A percentile compares a stretch with the other conserved stretches of the same genome.
phyloP scores from a whole-genome alignment of 2,888 invertebrate species.

The Zaprionus lineosus region DNA sequence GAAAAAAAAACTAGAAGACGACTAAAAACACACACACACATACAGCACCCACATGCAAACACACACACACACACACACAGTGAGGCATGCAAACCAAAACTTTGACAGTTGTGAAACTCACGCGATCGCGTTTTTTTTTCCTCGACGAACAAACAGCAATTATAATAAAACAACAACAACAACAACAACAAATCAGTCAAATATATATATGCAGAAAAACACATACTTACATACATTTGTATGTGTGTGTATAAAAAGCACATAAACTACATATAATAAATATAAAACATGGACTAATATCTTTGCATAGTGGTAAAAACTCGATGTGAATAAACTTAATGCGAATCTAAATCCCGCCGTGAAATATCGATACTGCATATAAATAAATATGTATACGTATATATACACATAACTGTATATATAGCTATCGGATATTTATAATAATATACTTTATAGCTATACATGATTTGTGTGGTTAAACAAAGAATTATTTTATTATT shows the following conservation, averaged over 20 bases:
- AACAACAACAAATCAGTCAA: conserved; percentile 19
- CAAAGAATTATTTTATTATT: no score
- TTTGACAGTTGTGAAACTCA: conserved; percentile 51
- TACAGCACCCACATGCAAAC: conserved; percentile 5
- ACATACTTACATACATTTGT: conserved; percentile 22
- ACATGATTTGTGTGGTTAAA: no score
- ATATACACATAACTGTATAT: no score
- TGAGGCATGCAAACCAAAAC: conserved; percentile 27
- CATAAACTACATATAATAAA: conserved; percentile 40
- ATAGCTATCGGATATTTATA: no score
- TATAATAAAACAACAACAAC: conserved; percentile 9
- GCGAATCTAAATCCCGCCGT: no score
- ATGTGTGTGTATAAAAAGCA: conserved; percentile 16
- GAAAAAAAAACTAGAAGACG: conserved; percentile 26
- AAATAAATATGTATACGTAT: no score
- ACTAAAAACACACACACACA: conserved; percentile 20
- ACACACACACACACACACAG: conserved; percentile 28
- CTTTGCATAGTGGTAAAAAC: conserved; percentile 19
- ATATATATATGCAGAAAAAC: conserved; percentile 1
- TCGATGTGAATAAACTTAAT: not conserved
- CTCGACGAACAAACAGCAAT: conserved; percentile 14
- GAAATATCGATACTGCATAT: no score
- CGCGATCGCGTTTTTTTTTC: conserved; percentile 62
- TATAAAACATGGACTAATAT: conserved; percentile 11
- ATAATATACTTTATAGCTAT: no score